Conservation (phyloP, 2,113 vertebrate species). For the Calcarius ornatus region DNA sequence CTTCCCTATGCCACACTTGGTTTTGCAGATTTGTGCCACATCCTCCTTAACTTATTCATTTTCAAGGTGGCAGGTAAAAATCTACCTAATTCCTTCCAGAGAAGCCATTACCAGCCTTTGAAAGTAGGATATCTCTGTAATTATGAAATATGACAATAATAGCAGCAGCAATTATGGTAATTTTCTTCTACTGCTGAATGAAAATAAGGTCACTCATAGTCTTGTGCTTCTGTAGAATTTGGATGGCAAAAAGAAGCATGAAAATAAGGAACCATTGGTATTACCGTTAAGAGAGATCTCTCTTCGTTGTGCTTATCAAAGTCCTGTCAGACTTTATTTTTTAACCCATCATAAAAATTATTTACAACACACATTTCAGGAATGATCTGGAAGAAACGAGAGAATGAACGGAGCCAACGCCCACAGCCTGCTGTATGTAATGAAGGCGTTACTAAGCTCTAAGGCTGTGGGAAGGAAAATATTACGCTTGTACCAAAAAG, state of each 20-base stretch:
- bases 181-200: not conserved
- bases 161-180: not conserved
- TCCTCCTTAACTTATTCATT: not conserved
- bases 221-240: not conserved
- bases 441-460: not conserved
- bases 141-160: not conserved
- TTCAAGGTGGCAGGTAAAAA: not conserved
- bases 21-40: not conserved
- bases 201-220: not conserved
- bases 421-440: accelerated
- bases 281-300: not conserved
- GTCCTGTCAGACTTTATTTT: not conserved
- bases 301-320: not conserved
- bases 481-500: not conserved
- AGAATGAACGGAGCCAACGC: not conserved
- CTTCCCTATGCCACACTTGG: not conserved
- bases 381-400: not conserved
- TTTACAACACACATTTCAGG: not conserved
- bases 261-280: not conserved
- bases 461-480: not conserved
- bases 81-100: not conserved
- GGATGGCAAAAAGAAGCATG: not conserved
- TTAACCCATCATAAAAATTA: not conserved
- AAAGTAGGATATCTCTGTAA: not conserved
- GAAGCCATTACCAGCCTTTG: not conserved